These are phyloP conservation scores for Hydropsyche betteni DNA, from an alignment of 2,888 invertebrate species.

Conservation along the genomic window DNA sequence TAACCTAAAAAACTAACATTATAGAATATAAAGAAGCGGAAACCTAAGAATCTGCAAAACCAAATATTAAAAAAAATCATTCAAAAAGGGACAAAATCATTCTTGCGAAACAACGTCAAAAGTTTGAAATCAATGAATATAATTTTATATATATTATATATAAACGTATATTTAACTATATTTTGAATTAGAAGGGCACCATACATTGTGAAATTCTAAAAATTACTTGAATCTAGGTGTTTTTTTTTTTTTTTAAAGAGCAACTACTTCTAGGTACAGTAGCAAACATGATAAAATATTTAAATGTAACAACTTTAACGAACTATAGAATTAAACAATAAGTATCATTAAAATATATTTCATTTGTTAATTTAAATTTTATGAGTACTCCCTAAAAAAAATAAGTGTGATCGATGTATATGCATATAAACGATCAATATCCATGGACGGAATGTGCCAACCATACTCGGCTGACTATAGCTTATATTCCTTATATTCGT, in stretches of 20 bases:
- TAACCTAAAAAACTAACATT: slow-evolving; percentile 65
- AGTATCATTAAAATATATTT: slow-evolving; percentile 49
- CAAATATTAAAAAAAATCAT: too few relatives aligned
- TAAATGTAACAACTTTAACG: slow-evolving; percentile 51
- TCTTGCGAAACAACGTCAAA: background rate
- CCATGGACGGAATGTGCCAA: slow-evolving; percentile 51
- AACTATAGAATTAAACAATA: slow-evolving; percentile 46
- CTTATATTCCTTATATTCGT: slow-evolving; percentile 42
- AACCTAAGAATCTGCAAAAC: too few relatives aligned
- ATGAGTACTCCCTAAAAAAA: slow-evolving; percentile 49
- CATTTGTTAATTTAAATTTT: slow-evolving; percentile 47
- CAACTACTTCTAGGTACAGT: slow-evolving; percentile 51
- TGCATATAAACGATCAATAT: slow-evolving; percentile 46
- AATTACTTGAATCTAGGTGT: slow-evolving; percentile 43
- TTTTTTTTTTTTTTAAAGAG: slow-evolving; percentile 40
- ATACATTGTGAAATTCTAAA: slow-evolving; percentile 38
- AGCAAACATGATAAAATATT: slow-evolving; percentile 51
- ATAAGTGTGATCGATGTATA: slow-evolving; percentile 47
- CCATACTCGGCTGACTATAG: slow-evolving; percentile 40
- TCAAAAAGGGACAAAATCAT: too few relatives aligned
- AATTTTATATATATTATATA: background rate
- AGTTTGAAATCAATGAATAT: background rate
- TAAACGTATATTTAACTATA: background rate
- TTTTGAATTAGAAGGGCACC: slow-evolving; percentile 38
- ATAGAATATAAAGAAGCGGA: slow-evolving; percentile 43